Percentiles rank a stretch among this genome's conserved stretches.
phyloP scores from a whole-genome alignment of 1,140 invertebrate species.

The Zaprionus gabonicus region DNA sequence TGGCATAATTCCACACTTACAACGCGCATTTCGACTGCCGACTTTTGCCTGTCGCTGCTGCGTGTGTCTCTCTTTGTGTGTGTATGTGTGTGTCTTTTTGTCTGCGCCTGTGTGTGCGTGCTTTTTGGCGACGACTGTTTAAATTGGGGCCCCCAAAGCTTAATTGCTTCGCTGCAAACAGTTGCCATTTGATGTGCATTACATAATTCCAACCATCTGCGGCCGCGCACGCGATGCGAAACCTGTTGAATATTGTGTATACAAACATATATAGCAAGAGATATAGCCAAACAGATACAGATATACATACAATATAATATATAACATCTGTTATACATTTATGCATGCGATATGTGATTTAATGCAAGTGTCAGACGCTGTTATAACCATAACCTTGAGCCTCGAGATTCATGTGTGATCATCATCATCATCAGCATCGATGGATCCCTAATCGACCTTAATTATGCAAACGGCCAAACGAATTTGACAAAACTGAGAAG shows the following conservation, averaged over 20 bases:
- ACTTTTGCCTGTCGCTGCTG: not conserved
- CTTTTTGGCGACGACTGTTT: constrained; percentile 49
- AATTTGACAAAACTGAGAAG: constrained; percentile 37
- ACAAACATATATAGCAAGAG: not conserved
- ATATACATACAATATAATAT: constrained; percentile 17
- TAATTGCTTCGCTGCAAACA: constrained; percentile 44
- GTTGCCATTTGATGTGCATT: constrained; percentile 43
- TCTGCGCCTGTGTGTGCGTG: constrained; percentile 1
- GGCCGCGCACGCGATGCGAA: constrained; percentile 36
- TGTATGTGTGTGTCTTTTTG: not conserved
- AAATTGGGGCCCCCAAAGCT: constrained; percentile 41
- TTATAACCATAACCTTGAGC: constrained; percentile 74
- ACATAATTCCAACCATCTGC: constrained; percentile 34
- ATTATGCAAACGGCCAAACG: constrained; percentile 69
- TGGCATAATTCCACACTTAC: constrained; percentile 55
- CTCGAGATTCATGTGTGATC: constrained; percentile 48
- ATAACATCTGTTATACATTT: not conserved
- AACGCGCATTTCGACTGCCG: not conserved
- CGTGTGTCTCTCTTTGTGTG: not conserved
- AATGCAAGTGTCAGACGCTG: constrained; percentile 42
- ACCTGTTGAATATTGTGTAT: not conserved
- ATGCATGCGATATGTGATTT: constrained; percentile 15
- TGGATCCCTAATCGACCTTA: constrained; percentile 76
- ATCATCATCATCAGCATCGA: constrained; percentile 34
- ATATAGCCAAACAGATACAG: not conserved